Conservation (phyloP, 30 jellyfish, hydroid and myxozoan species). For the Morbakka virulenta region DNA sequence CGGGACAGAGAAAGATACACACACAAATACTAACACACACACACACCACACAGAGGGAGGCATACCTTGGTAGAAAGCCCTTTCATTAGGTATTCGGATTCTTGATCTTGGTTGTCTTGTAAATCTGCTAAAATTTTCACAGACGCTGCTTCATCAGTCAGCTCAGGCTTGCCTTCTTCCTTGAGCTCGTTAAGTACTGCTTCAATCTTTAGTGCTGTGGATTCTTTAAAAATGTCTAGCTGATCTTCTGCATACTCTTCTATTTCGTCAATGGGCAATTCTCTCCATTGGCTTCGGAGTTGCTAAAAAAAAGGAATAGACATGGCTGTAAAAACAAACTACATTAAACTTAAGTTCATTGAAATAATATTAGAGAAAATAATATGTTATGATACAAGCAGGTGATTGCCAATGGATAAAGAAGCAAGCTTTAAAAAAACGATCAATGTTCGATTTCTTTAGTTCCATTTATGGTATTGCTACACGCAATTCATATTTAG, state of each 20-base stretch:
- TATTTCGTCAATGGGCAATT: constrained; percentile 51
- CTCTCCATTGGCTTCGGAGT: constrained; percentile 70
- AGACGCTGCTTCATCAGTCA: constrained; percentile 29
- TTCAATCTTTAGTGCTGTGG: constrained; percentile 48
- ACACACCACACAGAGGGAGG: background rate
- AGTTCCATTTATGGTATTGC: too few relatives aligned
- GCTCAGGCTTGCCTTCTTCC: constrained; percentile 20
- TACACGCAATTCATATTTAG: too few relatives aligned
- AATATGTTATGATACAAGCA: too few relatives aligned
- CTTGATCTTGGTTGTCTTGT: constrained; percentile 88
- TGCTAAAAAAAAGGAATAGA: constrained; percentile 10
- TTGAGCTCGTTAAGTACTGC: background rate
- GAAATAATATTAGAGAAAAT: too few relatives aligned
- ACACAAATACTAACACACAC: too few relatives aligned
- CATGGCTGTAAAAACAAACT: too few relatives aligned
- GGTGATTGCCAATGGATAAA: background rate
- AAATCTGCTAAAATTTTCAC: constrained; percentile 75
- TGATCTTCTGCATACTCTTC: constrained; percentile 46
- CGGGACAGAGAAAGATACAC: too few relatives aligned
- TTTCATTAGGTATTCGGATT: constrained; percentile 54
- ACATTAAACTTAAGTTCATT: too few relatives aligned
- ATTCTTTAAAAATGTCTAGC: constrained; percentile 37
- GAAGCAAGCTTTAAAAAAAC: background rate
- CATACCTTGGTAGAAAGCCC: constrained; percentile 75
- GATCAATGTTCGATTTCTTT: too few relatives aligned